Percentiles rank a stretch among this genome's conserved stretches.
Evolutionary conservation across 2,888 invertebrate species (phyloP).

Genomic region (Ernsta delagoae): DNA sequence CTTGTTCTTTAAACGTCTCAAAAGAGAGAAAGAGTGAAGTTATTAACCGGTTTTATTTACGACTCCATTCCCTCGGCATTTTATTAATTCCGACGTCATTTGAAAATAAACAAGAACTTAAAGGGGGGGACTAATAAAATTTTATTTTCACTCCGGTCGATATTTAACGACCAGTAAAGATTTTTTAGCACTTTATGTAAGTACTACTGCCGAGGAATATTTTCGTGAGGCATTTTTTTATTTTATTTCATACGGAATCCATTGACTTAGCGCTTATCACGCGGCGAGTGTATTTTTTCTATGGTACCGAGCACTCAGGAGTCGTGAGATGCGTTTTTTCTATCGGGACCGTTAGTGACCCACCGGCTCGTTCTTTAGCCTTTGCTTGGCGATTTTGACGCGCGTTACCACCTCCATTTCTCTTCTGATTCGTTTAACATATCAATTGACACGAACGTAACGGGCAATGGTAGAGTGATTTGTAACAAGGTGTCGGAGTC

Average conservation of each 20-base stretch:
- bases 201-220: neutral
- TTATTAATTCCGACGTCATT: too few species aligned
- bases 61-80: too few species aligned
- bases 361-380: slow-evolving; percentile 51
- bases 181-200: neutral
- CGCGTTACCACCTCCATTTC: slow-evolving; percentile 40
- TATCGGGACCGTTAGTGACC: slow-evolving; percentile 65
- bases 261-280: slow-evolving; percentile 40
- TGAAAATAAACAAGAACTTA: neutral
- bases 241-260: slow-evolving; percentile 48
- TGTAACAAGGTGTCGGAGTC: neutral
- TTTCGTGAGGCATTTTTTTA: neutral
- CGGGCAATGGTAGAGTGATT: slow-evolving; percentile 40
- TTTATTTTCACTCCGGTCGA: slow-evolving; percentile 17
- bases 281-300: slow-evolving; percentile 60
- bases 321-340: slow-evolving; percentile 77
- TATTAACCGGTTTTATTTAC: too few species aligned
- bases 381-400: neutral
- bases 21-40: too few species aligned
- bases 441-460: slow-evolving; percentile 34
- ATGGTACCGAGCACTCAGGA: slow-evolving; percentile 65
- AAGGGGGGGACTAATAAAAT: slow-evolving; percentile 13
- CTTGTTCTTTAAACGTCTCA: too few species aligned
- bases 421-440: slow-evolving; percentile 38
- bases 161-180: slow-evolving; percentile 26